A percentile compares a stretch with the other conserved stretches of the same genome.
Conservation (phyloP, 2,113 vertebrate genomes). For the Erpornis zantholeuca region DNA sequence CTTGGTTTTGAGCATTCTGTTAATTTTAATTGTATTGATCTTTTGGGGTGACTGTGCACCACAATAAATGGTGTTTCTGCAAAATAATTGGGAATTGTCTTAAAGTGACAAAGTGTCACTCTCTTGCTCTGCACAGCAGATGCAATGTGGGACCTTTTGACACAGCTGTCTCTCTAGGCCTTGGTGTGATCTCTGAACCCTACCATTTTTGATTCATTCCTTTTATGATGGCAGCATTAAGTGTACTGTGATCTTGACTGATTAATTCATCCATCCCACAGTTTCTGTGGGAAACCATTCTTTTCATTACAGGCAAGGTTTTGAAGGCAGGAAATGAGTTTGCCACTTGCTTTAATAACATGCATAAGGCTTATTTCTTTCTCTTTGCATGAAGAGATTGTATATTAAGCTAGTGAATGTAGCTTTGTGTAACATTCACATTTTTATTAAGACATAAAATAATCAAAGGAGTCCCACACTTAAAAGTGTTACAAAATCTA, state of each 20-base stretch:
- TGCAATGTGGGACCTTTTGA: not conserved
- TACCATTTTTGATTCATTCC: conserved; percentile 21
- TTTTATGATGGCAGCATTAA: not conserved
- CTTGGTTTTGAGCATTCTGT: not conserved
- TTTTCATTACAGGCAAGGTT: not conserved
- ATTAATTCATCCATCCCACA: not conserved
- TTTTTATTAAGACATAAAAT: conserved; percentile 1
- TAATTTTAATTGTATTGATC: conserved; percentile 16
- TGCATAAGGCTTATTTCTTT: conserved; percentile 7
- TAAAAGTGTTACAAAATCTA: not conserved
- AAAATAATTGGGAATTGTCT: not conserved
- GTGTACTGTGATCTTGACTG: not conserved
- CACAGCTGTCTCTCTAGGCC: not conserved
- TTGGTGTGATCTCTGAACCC: conserved; percentile 15
- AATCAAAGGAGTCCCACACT: not conserved
- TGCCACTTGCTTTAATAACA: not conserved
- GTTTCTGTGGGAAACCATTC: conserved; percentile 19
- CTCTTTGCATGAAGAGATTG: not conserved
- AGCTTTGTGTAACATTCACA: not conserved
- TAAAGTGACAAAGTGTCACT: not conserved
- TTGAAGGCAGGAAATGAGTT: conserved; percentile 36
- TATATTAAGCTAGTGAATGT: not conserved
- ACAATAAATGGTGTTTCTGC: conserved; percentile 27
- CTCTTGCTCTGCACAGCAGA: not conserved
- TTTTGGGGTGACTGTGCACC: not conserved